Base-by-base conservation (phyloP, 2,797 vertebrate genomes). In the Sebastes nivosus region DNA sequence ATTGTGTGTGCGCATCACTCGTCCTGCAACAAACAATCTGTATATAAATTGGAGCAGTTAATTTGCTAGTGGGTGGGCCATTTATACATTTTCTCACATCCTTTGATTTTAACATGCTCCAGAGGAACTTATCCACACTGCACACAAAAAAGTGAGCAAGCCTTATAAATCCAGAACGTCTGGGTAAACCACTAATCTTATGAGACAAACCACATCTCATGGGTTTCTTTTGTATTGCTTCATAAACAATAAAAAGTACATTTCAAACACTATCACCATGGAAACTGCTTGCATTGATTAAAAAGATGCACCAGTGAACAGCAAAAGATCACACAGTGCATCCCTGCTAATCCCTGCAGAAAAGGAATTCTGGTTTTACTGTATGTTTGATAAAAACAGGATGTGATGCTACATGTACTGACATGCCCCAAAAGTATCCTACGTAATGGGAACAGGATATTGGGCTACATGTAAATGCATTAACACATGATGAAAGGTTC, bases 261-360 rank as follows among this genome's bases (percentile, higher is more conserved):
- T 75, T 80, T 81, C 42, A 67, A 73, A 69, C 61, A 57, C 46
- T 1, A 36, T 88, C 60, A 24, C 81, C 81, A 85, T 83, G 77
- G 75, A 79, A 86, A 88, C 71, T 7, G 32, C 18, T 75, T 10
- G 50, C 10, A 74, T 13, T 27, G 54, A 81, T 59, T 78, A 60
- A 7, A 68, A 63, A 59, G 50, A 68, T 30, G 55, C 38, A 57
- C 11, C 36, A 54, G 14, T 24, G 6, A 81, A 55, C 14, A 72
- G 34, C n/a, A 34, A 67, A 74, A 80, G 54, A 78, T 76, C 42
- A 71, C 11, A 68, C 64, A 25, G 18, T 54, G 55, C 22, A 70
- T 71, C 68, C 16, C 30, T 20, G 64, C 22, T 81, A 46, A 75
- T 85, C 20, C 69, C 27, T 13, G 32, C 27, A 52, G 30, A 22